A percentile compares a stretch with the other conserved stretches of the same genome.
phyloP scores from a whole-genome alignment of 2,888 invertebrate species.

The Diabrotica balteata region DNA sequence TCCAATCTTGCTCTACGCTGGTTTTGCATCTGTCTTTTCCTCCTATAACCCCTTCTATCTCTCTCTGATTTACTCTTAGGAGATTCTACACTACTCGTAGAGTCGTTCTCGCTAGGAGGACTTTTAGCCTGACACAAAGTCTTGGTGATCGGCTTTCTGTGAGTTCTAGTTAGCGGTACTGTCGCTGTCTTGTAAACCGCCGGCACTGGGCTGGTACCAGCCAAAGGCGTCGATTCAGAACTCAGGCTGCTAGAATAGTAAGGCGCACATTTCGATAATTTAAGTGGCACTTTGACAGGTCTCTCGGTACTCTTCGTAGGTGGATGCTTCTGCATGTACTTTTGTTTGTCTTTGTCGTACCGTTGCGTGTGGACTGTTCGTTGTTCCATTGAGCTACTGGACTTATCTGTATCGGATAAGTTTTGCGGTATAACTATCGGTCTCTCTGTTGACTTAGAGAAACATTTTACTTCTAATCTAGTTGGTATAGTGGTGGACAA shows the following conservation, averaged over 20 bases:
- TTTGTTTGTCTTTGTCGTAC: conserved; percentile 57
- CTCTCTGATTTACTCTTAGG: conserved; percentile 64
- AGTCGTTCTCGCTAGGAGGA: conserved; percentile 78
- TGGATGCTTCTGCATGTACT: conserved; percentile 51
- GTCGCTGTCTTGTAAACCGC: conserved; percentile 66
- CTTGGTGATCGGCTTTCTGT: conserved; percentile 64
- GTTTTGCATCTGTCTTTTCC: conserved; percentile 68
- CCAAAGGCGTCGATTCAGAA: conserved; percentile 76
- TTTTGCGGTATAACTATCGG: conserved; percentile 63
- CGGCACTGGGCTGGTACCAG: conserved; percentile 66
- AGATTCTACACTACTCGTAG: conserved; percentile 76
- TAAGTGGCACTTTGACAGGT: conserved; percentile 60
- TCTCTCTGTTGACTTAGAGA: conserved; percentile 62
- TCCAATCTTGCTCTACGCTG: conserved; percentile 65
- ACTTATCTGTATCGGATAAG: conserved; percentile 61
- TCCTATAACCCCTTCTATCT: conserved; percentile 72
- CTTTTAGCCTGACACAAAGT: conserved; percentile 70
- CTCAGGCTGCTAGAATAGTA: conserved; percentile 79
- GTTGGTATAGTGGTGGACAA: conserved; percentile 42
- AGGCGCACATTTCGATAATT: conserved; percentile 73
- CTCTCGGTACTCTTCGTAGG: conserved; percentile 55
- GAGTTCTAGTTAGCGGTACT: conserved; percentile 56
- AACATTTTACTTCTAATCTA: conserved; percentile 49
- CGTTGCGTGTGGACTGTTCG: conserved; percentile 56
- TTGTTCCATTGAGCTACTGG: conserved; percentile 63